phyloP scores from a whole-genome alignment of 2,797 vertebrate species.

The Trichosurus vulpecula region DNA sequence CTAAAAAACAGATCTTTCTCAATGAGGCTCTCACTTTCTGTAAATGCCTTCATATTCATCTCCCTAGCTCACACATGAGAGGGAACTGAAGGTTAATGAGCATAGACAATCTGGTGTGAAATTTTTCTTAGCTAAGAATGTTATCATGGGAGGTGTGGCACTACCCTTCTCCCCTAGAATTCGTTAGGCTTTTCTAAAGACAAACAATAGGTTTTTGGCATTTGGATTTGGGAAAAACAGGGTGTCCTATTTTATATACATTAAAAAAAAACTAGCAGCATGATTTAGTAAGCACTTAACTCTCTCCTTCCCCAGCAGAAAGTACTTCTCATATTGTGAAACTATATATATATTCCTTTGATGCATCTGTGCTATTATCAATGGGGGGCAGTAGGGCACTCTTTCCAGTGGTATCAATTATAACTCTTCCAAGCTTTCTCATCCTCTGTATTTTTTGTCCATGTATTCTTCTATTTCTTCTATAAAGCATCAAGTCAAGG shows the following conservation, averaged over 20 bases:
- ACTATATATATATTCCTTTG: background rate
- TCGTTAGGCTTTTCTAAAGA: background rate
- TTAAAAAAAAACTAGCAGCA: background rate
- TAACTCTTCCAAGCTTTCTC: background rate
- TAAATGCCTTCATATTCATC: background rate
- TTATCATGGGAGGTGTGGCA: background rate
- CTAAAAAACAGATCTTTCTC: conserved; percentile 29
- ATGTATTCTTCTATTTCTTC: background rate
- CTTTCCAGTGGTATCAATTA: background rate
- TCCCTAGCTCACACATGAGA: background rate
- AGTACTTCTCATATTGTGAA: background rate
- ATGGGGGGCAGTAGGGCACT: background rate
- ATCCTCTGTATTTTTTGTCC: background rate
- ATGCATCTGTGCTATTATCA: background rate
- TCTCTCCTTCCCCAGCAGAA: background rate
- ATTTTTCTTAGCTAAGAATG: background rate
- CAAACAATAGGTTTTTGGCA: background rate
- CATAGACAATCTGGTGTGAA: background rate
- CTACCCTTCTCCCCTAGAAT: background rate
- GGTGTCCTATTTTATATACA: background rate
- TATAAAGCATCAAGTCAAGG: background rate
- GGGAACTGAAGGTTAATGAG: background rate
- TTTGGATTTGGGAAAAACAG: background rate
- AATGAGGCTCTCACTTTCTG: background rate
- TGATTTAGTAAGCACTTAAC: background rate